Evolutionary conservation across 2,888 invertebrate species (phyloP).

Genomic region (Strigamia transsilvanica): DNA sequence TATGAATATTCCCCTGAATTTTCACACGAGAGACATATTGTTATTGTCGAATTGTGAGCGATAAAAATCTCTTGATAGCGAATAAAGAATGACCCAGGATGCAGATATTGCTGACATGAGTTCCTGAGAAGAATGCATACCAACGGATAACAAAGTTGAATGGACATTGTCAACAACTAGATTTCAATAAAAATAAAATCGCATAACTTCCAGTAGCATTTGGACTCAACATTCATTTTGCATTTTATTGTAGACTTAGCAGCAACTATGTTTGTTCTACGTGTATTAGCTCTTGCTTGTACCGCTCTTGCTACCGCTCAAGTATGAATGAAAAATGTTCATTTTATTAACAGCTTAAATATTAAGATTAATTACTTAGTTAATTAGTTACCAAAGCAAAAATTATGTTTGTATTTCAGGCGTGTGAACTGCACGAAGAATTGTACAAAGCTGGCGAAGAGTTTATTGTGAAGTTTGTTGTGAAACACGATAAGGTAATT

Average conservation of each 20-base stretch:
- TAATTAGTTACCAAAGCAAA: neutral
- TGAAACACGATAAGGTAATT: slow-evolving; percentile 33
- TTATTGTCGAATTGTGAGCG: neutral
- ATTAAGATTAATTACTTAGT: too few species aligned
- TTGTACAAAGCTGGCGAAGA: neutral
- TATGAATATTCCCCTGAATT: neutral
- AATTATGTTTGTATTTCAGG: neutral
- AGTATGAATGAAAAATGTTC: neutral
- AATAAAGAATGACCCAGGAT: slow-evolving; percentile 4
- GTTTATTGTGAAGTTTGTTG: neutral
- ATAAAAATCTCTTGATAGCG: neutral
- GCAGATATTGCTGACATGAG: neutral
- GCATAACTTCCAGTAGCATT: neutral
- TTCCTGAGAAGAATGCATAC: slow-evolving; percentile 17
- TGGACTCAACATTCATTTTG: neutral
- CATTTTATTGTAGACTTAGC: neutral
- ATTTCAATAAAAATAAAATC: neutral
- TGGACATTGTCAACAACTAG: slow-evolving; percentile 24
- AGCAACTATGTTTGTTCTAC: neutral
- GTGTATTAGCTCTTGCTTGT: neutral
- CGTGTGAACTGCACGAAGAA: neutral
- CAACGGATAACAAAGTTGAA: slow-evolving; percentile 14
- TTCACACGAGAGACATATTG: neutral
- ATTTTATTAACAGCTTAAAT: neutral
- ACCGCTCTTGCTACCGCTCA: neutral